Base-by-base conservation (phyloP, 2,888 invertebrate genomes). In the Seira ritae region DNA sequence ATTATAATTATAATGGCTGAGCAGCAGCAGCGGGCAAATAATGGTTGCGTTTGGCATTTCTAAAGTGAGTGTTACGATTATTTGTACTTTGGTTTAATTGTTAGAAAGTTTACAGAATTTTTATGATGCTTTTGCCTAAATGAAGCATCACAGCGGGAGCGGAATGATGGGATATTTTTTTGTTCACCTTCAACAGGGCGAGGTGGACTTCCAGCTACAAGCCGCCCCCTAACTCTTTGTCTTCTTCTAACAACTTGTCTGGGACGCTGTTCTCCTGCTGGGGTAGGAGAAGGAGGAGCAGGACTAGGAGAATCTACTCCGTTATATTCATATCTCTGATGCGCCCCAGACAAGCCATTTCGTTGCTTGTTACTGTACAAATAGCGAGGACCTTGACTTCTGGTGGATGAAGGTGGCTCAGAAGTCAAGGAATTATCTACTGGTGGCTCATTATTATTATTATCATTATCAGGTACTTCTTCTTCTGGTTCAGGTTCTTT, bases 281-380 rank as follows among this genome's bases (percentile, higher is more conserved):
- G 8, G 8, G 31, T 2, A 31, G 31, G n/a, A n/a, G n/a, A 42
- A 23, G 67, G 55, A 10, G 72, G n/a, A 37, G 62, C 12, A 4
- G 55, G 1, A 15, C 42, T 23, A 1, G 20, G 75, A 17, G 20
- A 24, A 6, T 81, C 81, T n/a, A 62, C 15, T 10, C 76, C 81
- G 20, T 81, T 81, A 46, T 76, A 81, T 55, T 76, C 81, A 23
- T 81, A 81, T 4, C 81, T 70, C 31, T 81, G 81, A 70, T 76
- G 42, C 31, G 76, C 81, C 22, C 81, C 76, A 12, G 76, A 70
- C 22, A 81, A n/a, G 22, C 75, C 80, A n/a, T 68, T 46, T 10
- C 66, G 46, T 15, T 6, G 19, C 31, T 42, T 81, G 42, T 81
- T 65, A 60, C 75, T 81, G 67, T 81, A 81, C 19, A 66, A 76